phyloP scores from a whole-genome alignment of 2,888 invertebrate species.

The Neoascia interrupta region DNA sequence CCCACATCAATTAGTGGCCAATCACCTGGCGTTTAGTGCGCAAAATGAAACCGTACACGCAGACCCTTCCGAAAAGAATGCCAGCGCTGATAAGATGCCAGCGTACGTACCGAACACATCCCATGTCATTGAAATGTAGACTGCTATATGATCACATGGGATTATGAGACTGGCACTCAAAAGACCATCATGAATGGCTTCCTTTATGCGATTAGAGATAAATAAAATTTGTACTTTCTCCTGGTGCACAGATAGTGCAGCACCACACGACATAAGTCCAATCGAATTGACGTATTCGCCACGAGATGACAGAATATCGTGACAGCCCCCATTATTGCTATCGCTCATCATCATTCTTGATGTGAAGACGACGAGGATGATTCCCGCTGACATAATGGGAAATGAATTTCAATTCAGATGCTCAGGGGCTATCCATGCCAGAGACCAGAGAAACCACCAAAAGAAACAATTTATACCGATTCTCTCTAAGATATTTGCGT shows the following conservation, averaged over 20 bases:
- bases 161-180: neutral
- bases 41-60: neutral
- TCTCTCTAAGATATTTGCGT: neutral
- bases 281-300: slow-evolving; percentile 35
- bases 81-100: neutral
- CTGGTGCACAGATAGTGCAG: slow-evolving; percentile 16
- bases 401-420: slow-evolving; percentile 62
- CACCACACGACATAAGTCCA: neutral
- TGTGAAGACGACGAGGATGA: slow-evolving; percentile 48
- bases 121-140: neutral
- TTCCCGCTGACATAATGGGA: slow-evolving; percentile 61
- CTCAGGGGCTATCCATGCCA: neutral
- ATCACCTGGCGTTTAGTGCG: neutral
- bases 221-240: neutral
- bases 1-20: slow-evolving; percentile 34
- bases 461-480: neutral
- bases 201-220: slow-evolving; percentile 6
- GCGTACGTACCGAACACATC: neutral
- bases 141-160: too few species aligned
- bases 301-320: slow-evolving; percentile 54
- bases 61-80: neutral
- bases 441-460: slow-evolving; percentile 5
- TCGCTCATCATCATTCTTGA: slow-evolving; percentile 54
- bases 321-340: slow-evolving; percentile 58
- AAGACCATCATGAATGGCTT: neutral